Evolutionary conservation across 2,888 invertebrate genomes (phyloP).

Genomic region (Sinotaia quadrata): DNA sequence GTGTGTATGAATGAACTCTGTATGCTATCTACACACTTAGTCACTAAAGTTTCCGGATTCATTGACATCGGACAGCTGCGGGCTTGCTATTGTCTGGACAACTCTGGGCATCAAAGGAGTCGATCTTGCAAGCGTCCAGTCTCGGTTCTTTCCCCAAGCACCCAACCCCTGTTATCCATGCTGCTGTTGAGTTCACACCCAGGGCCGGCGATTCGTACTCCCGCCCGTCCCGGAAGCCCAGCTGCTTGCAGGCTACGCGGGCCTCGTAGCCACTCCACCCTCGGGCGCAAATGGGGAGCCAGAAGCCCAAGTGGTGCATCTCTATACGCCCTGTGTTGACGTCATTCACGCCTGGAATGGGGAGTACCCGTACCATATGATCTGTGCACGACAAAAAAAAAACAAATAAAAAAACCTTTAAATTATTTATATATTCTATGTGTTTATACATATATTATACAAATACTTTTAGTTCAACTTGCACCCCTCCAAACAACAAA

Average conservation of each 20-base stretch:
- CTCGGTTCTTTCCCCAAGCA: conserved; percentile 46
- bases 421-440: background rate
- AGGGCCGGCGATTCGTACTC: conserved; percentile 24
- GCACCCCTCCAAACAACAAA: background rate
- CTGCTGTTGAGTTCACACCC: conserved; percentile 29
- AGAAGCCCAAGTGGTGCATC: conserved; percentile 50
- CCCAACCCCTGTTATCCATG: conserved; percentile 50
- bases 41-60: too few species aligned
- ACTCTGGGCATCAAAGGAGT: conserved; percentile 6
- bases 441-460: background rate
- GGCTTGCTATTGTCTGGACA: conserved; percentile 19
- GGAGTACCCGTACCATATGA: conserved; percentile 50
- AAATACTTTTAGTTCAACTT: background rate
- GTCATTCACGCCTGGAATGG: conserved; percentile 37
- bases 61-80: conserved; percentile 38
- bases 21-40: too few species aligned
- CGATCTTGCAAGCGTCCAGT: conserved; percentile 47
- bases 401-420: too few species aligned
- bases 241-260: conserved; percentile 54
- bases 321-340: conserved; percentile 48
- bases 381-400: conserved; percentile 38
- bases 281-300: conserved; percentile 53
- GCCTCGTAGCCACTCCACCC: conserved; percentile 56
- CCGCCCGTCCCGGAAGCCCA: conserved; percentile 49
- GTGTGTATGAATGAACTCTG: too few species aligned